Base-by-base conservation (phyloP, 2,888 invertebrate genomes). In the Cinara cedri region DNA sequence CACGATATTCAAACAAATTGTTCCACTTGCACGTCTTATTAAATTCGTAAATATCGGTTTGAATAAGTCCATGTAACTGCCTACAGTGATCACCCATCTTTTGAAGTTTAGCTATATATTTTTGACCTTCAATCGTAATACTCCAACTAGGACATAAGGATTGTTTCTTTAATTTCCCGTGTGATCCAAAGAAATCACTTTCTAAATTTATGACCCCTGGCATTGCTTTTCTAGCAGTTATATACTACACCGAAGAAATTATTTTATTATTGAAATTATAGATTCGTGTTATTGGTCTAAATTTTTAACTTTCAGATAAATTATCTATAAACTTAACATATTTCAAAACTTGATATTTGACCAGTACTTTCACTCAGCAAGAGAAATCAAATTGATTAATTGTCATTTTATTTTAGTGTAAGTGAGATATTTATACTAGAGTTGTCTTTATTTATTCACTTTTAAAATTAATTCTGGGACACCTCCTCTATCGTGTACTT, bases 21-120 rank as follows among this genome's bases (percentile, higher is more conserved):
- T 90, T 90, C 86, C 98, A 98, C 86, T 93, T 93, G 86, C 97
- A 97, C 76, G 92, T 90, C 85, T 72, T 89, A 86, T 99, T 98
- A 85, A 98, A 99, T 86, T 99, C 98, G 85, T 96, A 99, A 82
- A 99, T 94, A 0, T 97, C 98, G 0, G 96, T 94, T 0, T 93
- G 90, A 0, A 96, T 90, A 16, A 93, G 92, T 83, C 96, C 94
- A 0, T 91, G 91, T 16, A 98, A 87, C 19, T 96, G 87, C 83
- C 94, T 91, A 86, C 94, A 92, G 72, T 90, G 89, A 85, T 98
- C 98, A 3, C 97, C 97, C 1, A 94, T 65, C 88, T 83, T 34
- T 82, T 60, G 16, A 6, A 76, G 24, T 88, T 83, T 0, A 88
- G 88, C 65, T 62, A 82, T 72, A 26, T 81, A 46, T 10, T 82